Base-by-base conservation (phyloP, 2,113 vertebrate species). In the Clinocottus analis region DNA sequence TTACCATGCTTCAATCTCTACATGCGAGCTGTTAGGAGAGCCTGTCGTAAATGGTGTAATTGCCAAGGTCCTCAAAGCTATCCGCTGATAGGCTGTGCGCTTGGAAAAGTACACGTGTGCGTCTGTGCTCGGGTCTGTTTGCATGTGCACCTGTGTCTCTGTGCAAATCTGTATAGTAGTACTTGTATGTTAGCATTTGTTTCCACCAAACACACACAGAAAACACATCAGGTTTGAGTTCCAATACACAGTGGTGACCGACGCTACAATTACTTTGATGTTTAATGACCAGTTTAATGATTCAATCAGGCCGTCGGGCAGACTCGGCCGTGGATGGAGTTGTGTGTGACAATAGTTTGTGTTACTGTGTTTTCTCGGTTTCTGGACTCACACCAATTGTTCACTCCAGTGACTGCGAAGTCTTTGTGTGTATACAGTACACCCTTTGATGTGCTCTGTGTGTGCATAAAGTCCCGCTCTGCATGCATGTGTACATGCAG, bases 11-110 rank as follows among this genome's bases (percentile, higher is more conserved):
- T 80, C 76, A 77, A 7, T 75, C 69, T 61, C 82, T 64, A 63
- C 69, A 65, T 79, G 64, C 12, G 58, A 70, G 68, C 76, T 81
- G 25, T 72, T 82, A 76, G 29, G 31, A 25, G 78, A 77, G 79
- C 51, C 75, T 78, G 80, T 79, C 86, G 76, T 85, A 86, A 90
- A 91, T 69, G 66, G 39, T 77, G 60, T 82, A 79, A 84, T 77
- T 86, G 76, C 66, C 85, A 81, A 67, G 56, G 35, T 90, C 73
- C 59, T 86, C 64, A 76, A 77, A 80, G 79, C 61, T 39, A 47
- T 55, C 3, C 79, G 65, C 45, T 61, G 66, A 78, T 67, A 63
- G 9, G 35, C 27, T 39, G 39, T 37, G 2, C 73, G n/a, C 0
- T 75, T 59, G 7, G 33, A 56, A 29, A 11, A 31, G 39, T 39